phyloP scores from a whole-genome alignment of 2,113 vertebrate genomes.

The Acrocephalus kingi region DNA sequence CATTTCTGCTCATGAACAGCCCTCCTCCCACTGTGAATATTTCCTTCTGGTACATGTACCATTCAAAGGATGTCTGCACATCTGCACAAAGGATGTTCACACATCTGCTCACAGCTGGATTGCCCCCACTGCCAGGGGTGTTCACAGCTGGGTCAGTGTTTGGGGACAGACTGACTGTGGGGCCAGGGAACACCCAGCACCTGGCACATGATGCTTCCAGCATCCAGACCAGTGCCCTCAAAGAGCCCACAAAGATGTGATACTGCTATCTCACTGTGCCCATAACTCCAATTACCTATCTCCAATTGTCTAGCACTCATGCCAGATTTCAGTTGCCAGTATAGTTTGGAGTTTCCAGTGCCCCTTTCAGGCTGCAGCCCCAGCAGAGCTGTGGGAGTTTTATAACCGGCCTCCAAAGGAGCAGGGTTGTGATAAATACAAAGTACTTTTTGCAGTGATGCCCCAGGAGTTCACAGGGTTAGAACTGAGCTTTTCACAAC shows the following conservation, averaged over 20 bases:
- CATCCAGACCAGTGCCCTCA: neutral
- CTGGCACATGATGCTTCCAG: neutral
- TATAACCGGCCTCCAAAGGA: neutral
- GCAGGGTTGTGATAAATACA: neutral
- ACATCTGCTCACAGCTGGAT: neutral
- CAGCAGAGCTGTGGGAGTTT: neutral
- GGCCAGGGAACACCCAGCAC: rapidly evolving
- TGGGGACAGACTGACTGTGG: neutral
- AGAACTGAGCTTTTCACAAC: neutral
- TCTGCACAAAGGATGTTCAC: neutral
- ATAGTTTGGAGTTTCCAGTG: neutral
- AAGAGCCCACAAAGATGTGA: neutral
- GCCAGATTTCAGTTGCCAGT: neutral
- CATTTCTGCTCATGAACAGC: neutral
- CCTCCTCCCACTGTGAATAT: neutral
- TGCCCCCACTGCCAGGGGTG: neutral
- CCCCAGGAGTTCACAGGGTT: neutral
- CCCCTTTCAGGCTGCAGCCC: neutral
- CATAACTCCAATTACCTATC: neutral
- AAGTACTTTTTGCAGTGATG: neutral
- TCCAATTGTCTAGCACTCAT: neutral
- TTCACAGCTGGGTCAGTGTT: neutral
- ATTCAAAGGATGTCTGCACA: neutral
- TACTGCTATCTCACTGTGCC: neutral
- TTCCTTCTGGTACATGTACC: neutral